These are phyloP conservation scores for Nomada ferruginata DNA, from an alignment of 2,888 invertebrate genomes.

Conservation along the genomic window DNA sequence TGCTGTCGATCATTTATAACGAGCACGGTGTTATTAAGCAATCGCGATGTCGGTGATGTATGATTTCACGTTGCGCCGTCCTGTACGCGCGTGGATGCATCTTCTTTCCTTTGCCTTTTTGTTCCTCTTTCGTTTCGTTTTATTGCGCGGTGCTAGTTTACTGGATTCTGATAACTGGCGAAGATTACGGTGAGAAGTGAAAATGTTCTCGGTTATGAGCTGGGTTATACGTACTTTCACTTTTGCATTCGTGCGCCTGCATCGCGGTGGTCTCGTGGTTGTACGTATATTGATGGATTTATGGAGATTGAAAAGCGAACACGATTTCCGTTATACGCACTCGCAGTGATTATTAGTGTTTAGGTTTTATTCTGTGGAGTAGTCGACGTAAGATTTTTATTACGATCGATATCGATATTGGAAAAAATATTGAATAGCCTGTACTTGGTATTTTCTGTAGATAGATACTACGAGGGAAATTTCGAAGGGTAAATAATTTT, in stretches of 20 bases:
- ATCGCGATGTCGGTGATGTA: slow-evolving; percentile 48
- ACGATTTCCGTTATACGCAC: no score
- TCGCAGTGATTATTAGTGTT: not conserved
- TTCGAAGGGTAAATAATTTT: no score
- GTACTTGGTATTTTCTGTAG: no score
- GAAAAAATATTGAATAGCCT: no score
- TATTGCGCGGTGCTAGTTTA: not conserved
- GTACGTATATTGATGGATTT: slow-evolving; percentile 6
- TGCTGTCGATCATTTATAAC: slow-evolving; percentile 64
- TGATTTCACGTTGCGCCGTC: slow-evolving; percentile 15
- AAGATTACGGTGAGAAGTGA: slow-evolving; percentile 23
- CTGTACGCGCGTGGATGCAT: not conserved
- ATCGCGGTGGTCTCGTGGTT: no score
- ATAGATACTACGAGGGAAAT: no score
- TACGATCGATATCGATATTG: no score
- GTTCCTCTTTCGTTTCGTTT: no score
- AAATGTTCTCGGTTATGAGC: slow-evolving; percentile 30
- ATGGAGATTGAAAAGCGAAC: not conserved
- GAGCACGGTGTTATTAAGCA: slow-evolving; percentile 67
- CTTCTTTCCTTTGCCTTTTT: not conserved
- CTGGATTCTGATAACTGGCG: slow-evolving; percentile 13
- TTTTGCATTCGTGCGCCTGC: slow-evolving; percentile 12
- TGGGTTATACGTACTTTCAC: slow-evolving; percentile 31
- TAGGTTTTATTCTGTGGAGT: no score
- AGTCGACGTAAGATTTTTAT: no score